Base-by-base conservation (phyloP, 2,113 vertebrate species). In the Tricholaema leucomelas region DNA sequence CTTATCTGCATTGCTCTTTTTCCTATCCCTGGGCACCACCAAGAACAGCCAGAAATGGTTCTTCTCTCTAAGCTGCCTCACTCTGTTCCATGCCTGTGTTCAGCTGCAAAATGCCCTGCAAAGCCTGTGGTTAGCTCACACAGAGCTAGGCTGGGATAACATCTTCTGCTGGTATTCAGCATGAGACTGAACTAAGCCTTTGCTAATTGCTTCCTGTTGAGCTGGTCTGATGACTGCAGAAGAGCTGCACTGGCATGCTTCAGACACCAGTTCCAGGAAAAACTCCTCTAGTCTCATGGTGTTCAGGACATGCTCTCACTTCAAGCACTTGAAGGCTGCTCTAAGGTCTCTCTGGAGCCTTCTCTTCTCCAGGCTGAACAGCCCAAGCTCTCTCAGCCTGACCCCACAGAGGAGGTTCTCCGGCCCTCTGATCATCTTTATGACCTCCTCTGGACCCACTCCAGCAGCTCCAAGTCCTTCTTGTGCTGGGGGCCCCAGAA, bases 141-240 rank as follows among this genome's bases (percentile, higher is more conserved):
- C 80, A 54, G 3, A 28, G 71, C 23, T 8, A 54, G 46, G 73
- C 69, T 33, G 60, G 89, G 82, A 54, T 82, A 87, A 75, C 63
- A 78, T 40, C 84, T 73, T 24, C n/a, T 25, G 65, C 2, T 70
- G 58, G 30, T 25, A 76, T 75, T 71, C 90, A 11, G 92, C 91
- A 54, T 5, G 30, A 58, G 85, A 7, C 71, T 88, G 86, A 56
- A 83, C 72, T 86, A 48, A 93, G 86, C 25, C 76, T 56, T 90
- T 25, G 73, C 4, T 67, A 91, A 96, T 66, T 77, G 75, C 48
- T 96, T 97, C 96, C 96, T 89, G 93, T 71, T 59, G 21, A 90
- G 91, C 92, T 81, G 79, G 86, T 88, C 82, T 76, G 90, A 50
- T 85, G 75, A 75, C 87, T 52, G 85, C 27, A 92, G 55, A 56